Evolutionary conservation across 2,113 vertebrate species (phyloP).

Genomic region (Brachyhypopomus gauderio): DNA sequence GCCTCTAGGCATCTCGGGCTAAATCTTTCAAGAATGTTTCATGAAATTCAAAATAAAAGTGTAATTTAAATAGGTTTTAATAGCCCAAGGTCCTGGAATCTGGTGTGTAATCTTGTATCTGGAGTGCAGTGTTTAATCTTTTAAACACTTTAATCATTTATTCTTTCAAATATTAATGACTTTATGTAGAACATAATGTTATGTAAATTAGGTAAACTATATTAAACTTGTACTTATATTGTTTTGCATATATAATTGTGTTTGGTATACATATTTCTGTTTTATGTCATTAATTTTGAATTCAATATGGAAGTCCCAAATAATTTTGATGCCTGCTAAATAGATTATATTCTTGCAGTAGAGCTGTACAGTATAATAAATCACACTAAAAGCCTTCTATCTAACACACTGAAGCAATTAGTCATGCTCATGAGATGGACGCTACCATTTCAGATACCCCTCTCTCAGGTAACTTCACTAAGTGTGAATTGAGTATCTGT

Average conservation of each 20-base stretch:
- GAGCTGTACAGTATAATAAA: not conserved
- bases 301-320: not conserved
- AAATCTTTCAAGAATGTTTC: conserved; percentile 65
- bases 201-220: too few species aligned
- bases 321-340: not conserved
- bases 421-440: conserved; percentile 42
- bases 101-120: not conserved
- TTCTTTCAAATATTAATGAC: too few species aligned
- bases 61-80: not conserved
- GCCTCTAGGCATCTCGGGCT: conserved; percentile 55
- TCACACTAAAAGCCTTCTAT: not conserved
- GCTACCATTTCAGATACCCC: not conserved
- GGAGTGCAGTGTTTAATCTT: too few species aligned
- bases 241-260: too few species aligned
- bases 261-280: conserved; percentile 37
- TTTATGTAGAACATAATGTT: too few species aligned
- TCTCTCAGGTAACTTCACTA: conserved; percentile 48
- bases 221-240: too few species aligned
- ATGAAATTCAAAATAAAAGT: conserved; percentile 50
- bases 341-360: not conserved
- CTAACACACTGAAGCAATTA: conserved; percentile 44
- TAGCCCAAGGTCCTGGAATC: conserved; percentile 11
- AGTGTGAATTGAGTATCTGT: conserved; percentile 53
- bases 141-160: too few species aligned
- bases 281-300: conserved; percentile 11